Percentiles rank a stretch among this genome's conserved stretches.
phyloP scores from a whole-genome alignment of 2,113 vertebrate genomes.

The Anoplopoma fimbria region DNA sequence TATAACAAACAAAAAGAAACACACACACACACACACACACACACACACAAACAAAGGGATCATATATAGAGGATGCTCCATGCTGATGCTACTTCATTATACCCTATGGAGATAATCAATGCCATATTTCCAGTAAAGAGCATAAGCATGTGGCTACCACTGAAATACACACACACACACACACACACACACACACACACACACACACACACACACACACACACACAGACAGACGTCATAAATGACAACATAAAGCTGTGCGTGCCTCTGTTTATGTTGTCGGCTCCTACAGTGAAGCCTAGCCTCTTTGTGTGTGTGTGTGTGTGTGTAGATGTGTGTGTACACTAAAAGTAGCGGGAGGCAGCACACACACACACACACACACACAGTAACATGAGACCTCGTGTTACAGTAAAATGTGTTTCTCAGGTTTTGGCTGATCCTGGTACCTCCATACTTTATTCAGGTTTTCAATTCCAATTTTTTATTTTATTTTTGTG shows the following conservation, averaged over 20 bases:
- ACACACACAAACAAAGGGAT: background rate
- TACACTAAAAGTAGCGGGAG: too few relatives aligned
- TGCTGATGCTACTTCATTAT: constrained; percentile 32
- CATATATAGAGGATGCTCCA: constrained; percentile 25
- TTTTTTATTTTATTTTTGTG: background rate
- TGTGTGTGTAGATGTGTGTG: background rate
- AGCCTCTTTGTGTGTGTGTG: background rate
- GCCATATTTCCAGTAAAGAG: constrained; percentile 47
- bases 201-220: background rate
- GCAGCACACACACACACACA: too few relatives aligned
- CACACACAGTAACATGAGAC: too few relatives aligned
- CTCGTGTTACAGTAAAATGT: constrained; percentile 22
- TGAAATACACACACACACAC: constrained; percentile 8
- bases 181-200: background rate
- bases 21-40: background rate
- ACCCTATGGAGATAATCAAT: constrained; percentile 61
- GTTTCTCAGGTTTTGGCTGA: constrained; percentile 7
- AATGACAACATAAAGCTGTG: constrained; percentile 37
- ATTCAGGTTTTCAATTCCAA: too few relatives aligned
- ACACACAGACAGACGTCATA: background rate
- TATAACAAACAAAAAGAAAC: background rate
- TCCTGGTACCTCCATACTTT: too few relatives aligned
- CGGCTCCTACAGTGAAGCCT: constrained; percentile 2
- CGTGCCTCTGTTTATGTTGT: constrained; percentile 29
- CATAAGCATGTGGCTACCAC: constrained; percentile 14